A percentile compares a stretch with the other conserved stretches of the same genome.
phyloP scores from a whole-genome alignment of 2,797 vertebrate genomes.

The Syncerus caffer region DNA sequence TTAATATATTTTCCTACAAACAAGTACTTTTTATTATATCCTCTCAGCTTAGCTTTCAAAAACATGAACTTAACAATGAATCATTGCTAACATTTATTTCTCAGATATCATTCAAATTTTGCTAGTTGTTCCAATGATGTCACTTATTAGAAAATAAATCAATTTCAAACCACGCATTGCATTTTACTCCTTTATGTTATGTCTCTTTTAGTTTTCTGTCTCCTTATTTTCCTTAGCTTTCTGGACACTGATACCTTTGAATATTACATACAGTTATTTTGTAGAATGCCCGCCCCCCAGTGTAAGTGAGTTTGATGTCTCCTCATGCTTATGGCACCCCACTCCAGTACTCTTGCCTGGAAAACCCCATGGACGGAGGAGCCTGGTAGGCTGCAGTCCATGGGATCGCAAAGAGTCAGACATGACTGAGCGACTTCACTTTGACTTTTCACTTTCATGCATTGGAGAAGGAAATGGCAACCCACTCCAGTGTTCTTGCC shows the following conservation, averaged over 20 bases:
- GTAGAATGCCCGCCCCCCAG: background rate
- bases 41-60: background rate
- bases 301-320: background rate
- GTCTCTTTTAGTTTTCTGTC: background rate
- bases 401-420: too few species aligned
- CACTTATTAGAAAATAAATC: background rate
- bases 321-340: background rate
- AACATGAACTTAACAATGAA: background rate
- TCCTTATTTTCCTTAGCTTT: background rate
- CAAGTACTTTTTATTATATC: background rate
- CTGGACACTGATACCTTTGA: background rate
- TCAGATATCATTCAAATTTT: background rate
- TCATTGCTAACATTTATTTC: background rate
- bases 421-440: too few species aligned
- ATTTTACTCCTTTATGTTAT: background rate
- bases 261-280: background rate
- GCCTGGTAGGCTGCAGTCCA: too few species aligned
- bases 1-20: background rate
- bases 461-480: too few species aligned
- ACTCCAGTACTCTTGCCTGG: too few species aligned
- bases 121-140: background rate
- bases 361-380: too few species aligned
- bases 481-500: too few species aligned
- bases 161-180: background rate
- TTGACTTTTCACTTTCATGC: too few species aligned